Percentiles rank a stretch among this genome's conserved stretches.
Evolutionary conservation across 2,888 invertebrate species (phyloP).

Genomic region (Linyphia triangularis): DNA sequence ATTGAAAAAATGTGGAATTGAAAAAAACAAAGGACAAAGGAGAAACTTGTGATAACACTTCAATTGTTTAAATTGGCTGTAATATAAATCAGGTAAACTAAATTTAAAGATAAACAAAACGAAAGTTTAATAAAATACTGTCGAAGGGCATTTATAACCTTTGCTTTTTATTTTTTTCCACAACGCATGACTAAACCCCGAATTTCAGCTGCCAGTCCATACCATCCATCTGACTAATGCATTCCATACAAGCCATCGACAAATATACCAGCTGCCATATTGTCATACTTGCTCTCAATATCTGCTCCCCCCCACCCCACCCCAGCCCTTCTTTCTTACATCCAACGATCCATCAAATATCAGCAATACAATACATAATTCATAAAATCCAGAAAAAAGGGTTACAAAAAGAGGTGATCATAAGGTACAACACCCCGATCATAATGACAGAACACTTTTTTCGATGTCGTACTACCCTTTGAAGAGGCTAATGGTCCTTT

Average conservation of each 20-base stretch:
- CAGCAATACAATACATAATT: conserved; percentile 9
- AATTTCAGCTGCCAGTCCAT: conserved; percentile 18
- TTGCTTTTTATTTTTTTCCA: too few species aligned
- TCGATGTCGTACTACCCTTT: conserved; percentile 45
- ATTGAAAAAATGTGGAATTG: too few species aligned
- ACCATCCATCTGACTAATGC: conserved; percentile 27
- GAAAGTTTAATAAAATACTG: too few species aligned
- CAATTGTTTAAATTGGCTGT: too few species aligned
- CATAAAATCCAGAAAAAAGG: conserved; percentile 18
- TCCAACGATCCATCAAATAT: not conserved
- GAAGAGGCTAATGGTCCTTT: conserved; percentile 41
- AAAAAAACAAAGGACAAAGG: too few species aligned
- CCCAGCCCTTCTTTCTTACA: not conserved
- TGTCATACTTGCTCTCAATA: conserved; percentile 6
- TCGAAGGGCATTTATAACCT: too few species aligned
- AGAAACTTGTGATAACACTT: too few species aligned
- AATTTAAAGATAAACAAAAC: too few species aligned
- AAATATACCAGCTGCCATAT: not conserved
- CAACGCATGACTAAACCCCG: conserved; percentile 31
- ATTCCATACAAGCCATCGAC: not conserved
- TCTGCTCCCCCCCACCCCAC: too few species aligned
- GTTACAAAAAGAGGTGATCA: conserved; percentile 26
- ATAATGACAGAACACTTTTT: conserved; percentile 8
- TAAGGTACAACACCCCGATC: too few species aligned
- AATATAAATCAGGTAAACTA: too few species aligned